Evolutionary conservation across 2,888 invertebrate genomes (phyloP), one percentile per base, ranked within the genome.

Genomic region (Chironomus tentans): DNA sequence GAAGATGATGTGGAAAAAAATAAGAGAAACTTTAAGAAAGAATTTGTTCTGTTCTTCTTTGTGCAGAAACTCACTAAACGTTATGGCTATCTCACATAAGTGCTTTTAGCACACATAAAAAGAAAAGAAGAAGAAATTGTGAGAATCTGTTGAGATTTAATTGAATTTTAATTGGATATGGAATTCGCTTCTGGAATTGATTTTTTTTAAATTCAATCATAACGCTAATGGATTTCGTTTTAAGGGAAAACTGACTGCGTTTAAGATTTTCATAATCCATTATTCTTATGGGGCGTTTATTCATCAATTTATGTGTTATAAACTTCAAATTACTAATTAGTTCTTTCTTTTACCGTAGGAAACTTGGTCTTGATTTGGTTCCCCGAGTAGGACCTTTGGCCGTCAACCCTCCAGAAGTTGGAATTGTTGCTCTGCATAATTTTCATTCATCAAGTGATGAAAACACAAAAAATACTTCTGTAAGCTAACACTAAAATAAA

Each of bases 321-420:
- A 10, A 10, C 2, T 10, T 38, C 1, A 38, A 38, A 69, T 10
- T 50, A 18, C 18, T 7, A 38, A 38, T 56, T 4, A 76, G 62
- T 46, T 82, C 88, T 61, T 87, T 38, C 10, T 38, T 10, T 10
- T 38, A 38, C 1, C 10, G 7, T 38, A 97, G 97, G 83, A 94
- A 95, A 87, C 87, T 97, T 72, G 94, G 93, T 0, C 84, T 97
- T 81, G 97, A 97, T 84, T 84, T 97, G 81, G 97, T 97, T 24
- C 97, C 97, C 0, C 88, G 97, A 28, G 90, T 92, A 78, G 94
- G 94, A 47, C 92, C 94, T 28, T 90, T 94, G 81, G 94, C 94
- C 83, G 95, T 97, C 50, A 94, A 96, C 82, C 92, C 94, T 46
- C 94, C 94, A 80, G 89, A 91, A 70, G 92, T 94, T 85, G 95